Percentiles rank a stretch among this genome's conserved stretches.
Conservation (phyloP, 2,113 vertebrate species). For the Notarius lentiginosus region DNA sequence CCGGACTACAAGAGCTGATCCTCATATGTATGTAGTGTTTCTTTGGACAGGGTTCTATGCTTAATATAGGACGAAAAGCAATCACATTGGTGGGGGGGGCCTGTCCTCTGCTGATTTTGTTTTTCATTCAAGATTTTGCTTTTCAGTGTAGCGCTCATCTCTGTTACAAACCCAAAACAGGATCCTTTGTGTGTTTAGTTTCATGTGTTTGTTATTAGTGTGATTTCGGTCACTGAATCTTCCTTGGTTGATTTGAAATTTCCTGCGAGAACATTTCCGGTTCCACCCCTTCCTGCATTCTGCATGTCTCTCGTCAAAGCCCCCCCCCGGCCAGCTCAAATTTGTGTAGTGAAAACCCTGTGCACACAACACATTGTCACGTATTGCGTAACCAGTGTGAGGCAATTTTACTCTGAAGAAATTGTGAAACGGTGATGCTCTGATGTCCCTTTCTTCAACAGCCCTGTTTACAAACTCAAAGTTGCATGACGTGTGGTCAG, state of each 20-base stretch:
- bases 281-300: neutral
- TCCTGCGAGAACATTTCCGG: neutral
- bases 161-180: neutral
- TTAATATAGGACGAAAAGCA: too few species aligned
- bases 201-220: neutral
- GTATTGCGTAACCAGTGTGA: neutral
- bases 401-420: neutral
- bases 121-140: neutral
- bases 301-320: neutral
- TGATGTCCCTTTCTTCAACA: conserved; percentile 40
- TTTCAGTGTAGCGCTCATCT: neutral
- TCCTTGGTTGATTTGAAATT: too few species aligned
- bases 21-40: too few species aligned
- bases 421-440: neutral
- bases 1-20: too few species aligned
- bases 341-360: neutral
- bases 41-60: too few species aligned
- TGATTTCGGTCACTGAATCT: neutral
- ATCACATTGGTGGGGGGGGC: too few species aligned
- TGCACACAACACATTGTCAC: neutral
- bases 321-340: neutral
- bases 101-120: neutral
- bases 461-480: conserved; percentile 59
- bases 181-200: too few species aligned
- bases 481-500: conserved; percentile 76